phyloP scores from a whole-genome alignment of 2,113 vertebrate genomes.

The Oncorhynchus keta region DNA sequence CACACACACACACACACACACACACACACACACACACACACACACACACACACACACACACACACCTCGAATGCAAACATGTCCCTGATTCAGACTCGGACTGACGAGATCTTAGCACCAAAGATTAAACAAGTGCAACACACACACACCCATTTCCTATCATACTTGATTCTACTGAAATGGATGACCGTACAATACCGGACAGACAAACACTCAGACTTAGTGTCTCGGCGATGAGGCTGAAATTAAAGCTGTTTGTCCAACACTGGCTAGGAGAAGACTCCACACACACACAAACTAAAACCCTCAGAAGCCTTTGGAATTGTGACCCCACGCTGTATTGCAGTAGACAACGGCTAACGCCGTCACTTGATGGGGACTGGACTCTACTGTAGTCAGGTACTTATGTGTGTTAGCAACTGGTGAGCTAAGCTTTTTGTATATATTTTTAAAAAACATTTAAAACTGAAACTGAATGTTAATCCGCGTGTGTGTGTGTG shows the following conservation, averaged over 20 bases:
- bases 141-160: slow-evolving; percentile 2
- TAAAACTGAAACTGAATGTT: slow-evolving; percentile 31
- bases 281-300: slow-evolving; percentile 6
- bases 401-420: slow-evolving; percentile 26
- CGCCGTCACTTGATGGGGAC: slow-evolving; percentile 18
- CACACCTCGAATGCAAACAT: not conserved
- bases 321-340: slow-evolving; percentile 48
- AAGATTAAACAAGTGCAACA: slow-evolving; percentile 64
- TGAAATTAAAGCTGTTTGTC: slow-evolving; percentile 29
- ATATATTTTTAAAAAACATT: slow-evolving; percentile 10
- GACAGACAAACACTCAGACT: slow-evolving; percentile 26
- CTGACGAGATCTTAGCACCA: slow-evolving; percentile 71
- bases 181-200: slow-evolving; percentile 1
- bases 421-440: slow-evolving; percentile 17
- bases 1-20: not conserved
- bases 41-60: not conserved
- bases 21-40: not conserved
- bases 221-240: slow-evolving; percentile 14
- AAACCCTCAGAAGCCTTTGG: slow-evolving; percentile 62
- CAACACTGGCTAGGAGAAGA: not conserved
- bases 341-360: slow-evolving; percentile 6
- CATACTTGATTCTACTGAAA: slow-evolving; percentile 5
- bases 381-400: slow-evolving; percentile 22
- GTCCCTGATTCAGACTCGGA: slow-evolving; percentile 74
- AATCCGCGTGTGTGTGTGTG: slow-evolving; percentile 18